Evolutionary conservation across 2,113 vertebrate species (phyloP).

Genomic region (Channa argus): DNA sequence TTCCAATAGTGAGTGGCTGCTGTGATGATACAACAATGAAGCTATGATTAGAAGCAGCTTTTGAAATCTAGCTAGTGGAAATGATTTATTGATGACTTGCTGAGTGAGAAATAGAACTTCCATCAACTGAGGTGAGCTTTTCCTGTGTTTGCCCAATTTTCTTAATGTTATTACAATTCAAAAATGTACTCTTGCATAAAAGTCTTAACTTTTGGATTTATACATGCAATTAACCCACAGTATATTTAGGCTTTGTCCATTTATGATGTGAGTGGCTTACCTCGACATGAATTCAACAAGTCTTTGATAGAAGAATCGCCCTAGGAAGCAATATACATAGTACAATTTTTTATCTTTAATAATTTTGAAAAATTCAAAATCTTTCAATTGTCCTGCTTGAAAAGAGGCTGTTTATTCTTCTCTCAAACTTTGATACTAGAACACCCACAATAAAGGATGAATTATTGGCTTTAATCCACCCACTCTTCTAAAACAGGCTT

Average conservation of each 20-base stretch:
- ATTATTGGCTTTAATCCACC: background rate
- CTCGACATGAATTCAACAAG: conserved; percentile 98
- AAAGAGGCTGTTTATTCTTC: background rate
- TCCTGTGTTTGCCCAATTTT: conserved; percentile 5
- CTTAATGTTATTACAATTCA: background rate
- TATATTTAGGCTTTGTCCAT: background rate
- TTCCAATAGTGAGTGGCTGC: conserved; percentile 11
- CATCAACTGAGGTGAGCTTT: background rate
- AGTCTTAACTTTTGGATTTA: background rate
- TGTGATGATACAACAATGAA: conserved; percentile 13
- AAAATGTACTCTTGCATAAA: too few species aligned
- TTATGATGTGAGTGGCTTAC: conserved; percentile 68
- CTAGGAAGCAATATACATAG: conserved; percentile 71
- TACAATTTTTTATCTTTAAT: background rate
- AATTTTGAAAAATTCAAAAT: background rate
- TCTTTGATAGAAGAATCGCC: conserved; percentile 94
- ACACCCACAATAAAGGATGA: background rate
- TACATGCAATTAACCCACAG: background rate
- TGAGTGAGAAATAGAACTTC: conserved; percentile 27
- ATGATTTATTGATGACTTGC: conserved; percentile 8
- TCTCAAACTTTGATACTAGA: background rate
- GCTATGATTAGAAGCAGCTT: conserved; percentile 18
- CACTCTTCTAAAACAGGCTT: background rate
- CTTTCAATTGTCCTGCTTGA: background rate
- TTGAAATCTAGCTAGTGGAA: conserved; percentile 2